Percentiles rank a stretch among this genome's conserved stretches.
Conservation (phyloP, 2,113 vertebrate genomes). For the Ondatra zibethicus region DNA sequence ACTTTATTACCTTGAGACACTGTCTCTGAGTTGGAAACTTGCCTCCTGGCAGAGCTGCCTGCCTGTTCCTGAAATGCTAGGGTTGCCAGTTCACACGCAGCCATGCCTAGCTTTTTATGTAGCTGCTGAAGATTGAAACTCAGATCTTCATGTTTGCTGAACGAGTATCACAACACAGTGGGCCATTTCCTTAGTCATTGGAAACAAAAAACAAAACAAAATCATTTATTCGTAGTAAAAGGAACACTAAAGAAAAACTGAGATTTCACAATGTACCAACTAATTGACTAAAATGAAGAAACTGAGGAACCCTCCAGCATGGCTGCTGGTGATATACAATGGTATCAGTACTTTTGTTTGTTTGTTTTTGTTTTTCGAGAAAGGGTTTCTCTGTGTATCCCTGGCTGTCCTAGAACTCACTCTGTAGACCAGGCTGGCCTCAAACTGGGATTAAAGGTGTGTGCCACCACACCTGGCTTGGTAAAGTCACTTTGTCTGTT, state of each 20-base stretch:
- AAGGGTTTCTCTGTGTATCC: not conserved
- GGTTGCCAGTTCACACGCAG: no score
- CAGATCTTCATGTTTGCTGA: not conserved
- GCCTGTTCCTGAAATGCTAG: not conserved
- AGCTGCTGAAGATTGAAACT: not conserved
- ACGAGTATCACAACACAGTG: not conserved
- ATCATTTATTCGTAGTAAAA: not conserved
- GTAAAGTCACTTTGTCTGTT: no score
- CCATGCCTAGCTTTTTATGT: not conserved
- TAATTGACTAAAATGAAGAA: not conserved
- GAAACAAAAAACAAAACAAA: not conserved
- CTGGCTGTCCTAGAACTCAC: no score
- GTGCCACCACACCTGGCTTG: not conserved
- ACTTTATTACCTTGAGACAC: not conserved
- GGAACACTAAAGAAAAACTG: not conserved
- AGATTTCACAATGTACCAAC: not conserved
- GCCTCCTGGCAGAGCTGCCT: not conserved
- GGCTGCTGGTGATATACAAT: not conserved
- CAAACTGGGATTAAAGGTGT: not conserved
- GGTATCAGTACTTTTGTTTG: not conserved
- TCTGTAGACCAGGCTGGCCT: not conserved
- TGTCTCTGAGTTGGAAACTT: not conserved
- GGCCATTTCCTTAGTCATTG: not conserved
- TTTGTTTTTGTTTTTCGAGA: not conserved
- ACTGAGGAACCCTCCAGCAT: not conserved